Base-by-base conservation (phyloP, 1,140 invertebrate species). In the Lamellibrachia luymesi region DNA sequence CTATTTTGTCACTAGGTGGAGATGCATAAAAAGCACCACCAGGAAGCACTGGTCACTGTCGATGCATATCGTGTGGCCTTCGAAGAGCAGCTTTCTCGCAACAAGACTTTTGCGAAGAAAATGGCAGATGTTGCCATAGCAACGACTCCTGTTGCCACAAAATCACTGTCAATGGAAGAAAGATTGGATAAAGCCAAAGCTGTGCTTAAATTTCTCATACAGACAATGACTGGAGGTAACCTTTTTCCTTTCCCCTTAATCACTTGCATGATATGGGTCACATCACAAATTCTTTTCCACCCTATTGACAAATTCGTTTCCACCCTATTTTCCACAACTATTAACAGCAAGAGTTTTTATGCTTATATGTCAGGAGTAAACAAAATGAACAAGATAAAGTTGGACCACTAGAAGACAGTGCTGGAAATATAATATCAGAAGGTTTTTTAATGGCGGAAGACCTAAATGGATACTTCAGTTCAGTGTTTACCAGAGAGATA, bases 31-130 rank as follows among this genome's bases (percentile, higher is more conserved):
- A 91, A 91, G 25, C 50, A 92, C 49, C 52, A 92, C 92, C 50
- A 38, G 92, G 95, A 96, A 90, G 94, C 95, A 1, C 95, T 94
- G 90, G 93, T 94, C 49, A 95, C 95, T 17, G 94, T 95, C 22
- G 95, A 96, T 93, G 95, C 95, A 2, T 96, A 96, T 92, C 91
- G 95, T 27, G 92, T 94, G 90, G 96, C 96, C 0, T 96, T 96
- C 94, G 96, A 96, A 90, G 95, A 96, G 93, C 96, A 96, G 93
- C 93, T 96, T 92, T 92, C 94, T 25, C 94, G 94, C 5, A 93
- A 91, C 52, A 56, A 90, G 51, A 56, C 52, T 27, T 49, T 94
- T 51, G 56, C 92, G 64, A 80, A 80, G 64, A 80, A 80, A 80
- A 80, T 80, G 64, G 49, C 92, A 90, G 25, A 51, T 50, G 17